Evolutionary conservation across 2,888 invertebrate species (phyloP).

Genomic region (Ceraclea dissimilis): DNA sequence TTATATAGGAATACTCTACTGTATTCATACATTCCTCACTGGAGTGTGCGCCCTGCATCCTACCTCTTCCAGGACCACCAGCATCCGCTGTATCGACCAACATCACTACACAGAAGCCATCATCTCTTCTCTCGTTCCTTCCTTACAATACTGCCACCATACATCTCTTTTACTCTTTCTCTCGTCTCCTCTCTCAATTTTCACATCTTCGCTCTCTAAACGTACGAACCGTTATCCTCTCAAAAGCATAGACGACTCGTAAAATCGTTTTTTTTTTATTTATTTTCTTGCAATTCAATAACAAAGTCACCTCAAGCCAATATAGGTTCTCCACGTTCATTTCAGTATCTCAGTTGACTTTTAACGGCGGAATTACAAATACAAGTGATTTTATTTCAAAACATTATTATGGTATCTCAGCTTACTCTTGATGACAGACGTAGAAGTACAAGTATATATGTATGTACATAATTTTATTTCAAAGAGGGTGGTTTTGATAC

Average conservation of each 20-base stretch:
- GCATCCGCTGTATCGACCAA: slow-evolving; percentile 2
- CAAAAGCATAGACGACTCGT: not conserved
- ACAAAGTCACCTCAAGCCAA: too few relatives aligned
- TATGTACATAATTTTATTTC: too few relatives aligned
- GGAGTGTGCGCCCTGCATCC: not conserved
- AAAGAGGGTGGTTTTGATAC: too few relatives aligned
- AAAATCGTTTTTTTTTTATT: too few relatives aligned
- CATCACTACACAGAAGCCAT: not conserved
- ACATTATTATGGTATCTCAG: too few relatives aligned
- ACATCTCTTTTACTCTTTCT: not conserved
- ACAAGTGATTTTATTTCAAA: too few relatives aligned
- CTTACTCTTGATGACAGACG: too few relatives aligned
- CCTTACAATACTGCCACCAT: not conserved
- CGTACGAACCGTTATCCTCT: not conserved
- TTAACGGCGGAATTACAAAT: too few relatives aligned
- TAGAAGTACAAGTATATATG: too few relatives aligned
- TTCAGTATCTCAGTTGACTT: too few relatives aligned
- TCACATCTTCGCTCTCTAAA: not conserved
- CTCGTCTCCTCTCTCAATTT: not conserved
- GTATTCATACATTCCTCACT: not conserved
- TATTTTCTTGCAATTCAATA: too few relatives aligned
- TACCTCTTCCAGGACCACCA: not conserved
- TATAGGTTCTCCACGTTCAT: too few relatives aligned
- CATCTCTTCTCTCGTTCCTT: not conserved
- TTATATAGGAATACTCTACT: not conserved